phyloP scores from a whole-genome alignment of 2,888 invertebrate species.

The Ellobium chinense region DNA sequence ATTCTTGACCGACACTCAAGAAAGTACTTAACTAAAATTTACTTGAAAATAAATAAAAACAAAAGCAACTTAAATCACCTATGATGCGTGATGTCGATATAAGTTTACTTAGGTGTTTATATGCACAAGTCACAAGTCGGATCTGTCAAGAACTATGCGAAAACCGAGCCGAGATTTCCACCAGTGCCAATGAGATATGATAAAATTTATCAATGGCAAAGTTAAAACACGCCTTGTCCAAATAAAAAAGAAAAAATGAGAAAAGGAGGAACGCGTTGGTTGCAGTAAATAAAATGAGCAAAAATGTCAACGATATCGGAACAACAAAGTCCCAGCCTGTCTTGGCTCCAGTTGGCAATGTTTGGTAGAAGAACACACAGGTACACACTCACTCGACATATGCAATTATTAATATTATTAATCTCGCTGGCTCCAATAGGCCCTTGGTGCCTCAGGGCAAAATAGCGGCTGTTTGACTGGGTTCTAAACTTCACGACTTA shows the following conservation, averaged over 20 bases:
- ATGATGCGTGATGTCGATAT: no score
- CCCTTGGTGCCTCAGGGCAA: conserved; percentile 42
- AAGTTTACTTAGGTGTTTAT: no score
- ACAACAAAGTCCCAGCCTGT: conserved; percentile 19
- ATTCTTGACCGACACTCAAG: no score
- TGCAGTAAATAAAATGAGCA: conserved; percentile 15
- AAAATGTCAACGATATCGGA: conserved; percentile 13
- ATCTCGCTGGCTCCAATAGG: conserved; percentile 24
- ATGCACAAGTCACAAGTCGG: no score
- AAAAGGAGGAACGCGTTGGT: neutral
- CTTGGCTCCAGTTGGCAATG: conserved; percentile 23
- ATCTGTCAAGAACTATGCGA: no score
- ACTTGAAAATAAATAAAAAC: no score
- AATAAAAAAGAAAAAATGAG: neutral
- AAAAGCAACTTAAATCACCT: no score
- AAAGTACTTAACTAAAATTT: no score
- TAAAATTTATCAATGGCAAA: neutral
- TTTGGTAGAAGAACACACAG: conserved; percentile 37
- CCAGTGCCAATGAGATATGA: neutral
- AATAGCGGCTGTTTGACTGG: conserved; percentile 44
- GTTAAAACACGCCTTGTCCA: neutral
- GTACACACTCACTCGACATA: conserved; percentile 42
- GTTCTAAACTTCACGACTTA: conserved; percentile 42
- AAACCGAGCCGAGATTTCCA: no score
- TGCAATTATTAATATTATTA: conserved; percentile 47